A percentile compares a stretch with the other conserved stretches of the same genome.
phyloP scores from a whole-genome alignment of 2,113 vertebrate species.

The Mystacornis crossleyi region DNA sequence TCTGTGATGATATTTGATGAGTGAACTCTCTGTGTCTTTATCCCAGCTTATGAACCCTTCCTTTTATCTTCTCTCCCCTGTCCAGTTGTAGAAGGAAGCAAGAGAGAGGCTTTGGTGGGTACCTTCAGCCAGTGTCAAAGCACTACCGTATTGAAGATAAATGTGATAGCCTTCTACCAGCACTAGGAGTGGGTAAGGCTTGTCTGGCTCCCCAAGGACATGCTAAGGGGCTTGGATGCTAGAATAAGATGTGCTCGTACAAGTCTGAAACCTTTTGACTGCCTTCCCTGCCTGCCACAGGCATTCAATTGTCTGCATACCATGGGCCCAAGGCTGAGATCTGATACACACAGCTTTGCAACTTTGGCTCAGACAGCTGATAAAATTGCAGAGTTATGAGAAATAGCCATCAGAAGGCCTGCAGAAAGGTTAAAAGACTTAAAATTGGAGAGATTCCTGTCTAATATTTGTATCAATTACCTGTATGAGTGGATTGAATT shows the following conservation, averaged over 20 bases:
- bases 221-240: neutral
- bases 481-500: fast-evolving
- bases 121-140: fast-evolving
- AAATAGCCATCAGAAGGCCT: neutral
- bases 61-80: neutral
- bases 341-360: neutral
- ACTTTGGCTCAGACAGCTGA: neutral
- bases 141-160: neutral
- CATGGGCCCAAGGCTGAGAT: neutral
- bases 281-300: neutral
- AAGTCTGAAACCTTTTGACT: neutral
- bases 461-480: neutral
- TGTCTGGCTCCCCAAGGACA: neutral
- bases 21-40: neutral
- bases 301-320: neutral
- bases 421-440: neutral
- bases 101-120: neutral
- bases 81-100: neutral
- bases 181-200: neutral
- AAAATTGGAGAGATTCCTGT: neutral
- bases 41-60: fast-evolving
- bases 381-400: neutral
- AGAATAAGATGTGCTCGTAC: neutral
- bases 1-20: neutral
- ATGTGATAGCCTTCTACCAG: neutral